Evolutionary conservation across 2,888 invertebrate genomes (phyloP).

Genomic region (Volucella inanis): DNA sequence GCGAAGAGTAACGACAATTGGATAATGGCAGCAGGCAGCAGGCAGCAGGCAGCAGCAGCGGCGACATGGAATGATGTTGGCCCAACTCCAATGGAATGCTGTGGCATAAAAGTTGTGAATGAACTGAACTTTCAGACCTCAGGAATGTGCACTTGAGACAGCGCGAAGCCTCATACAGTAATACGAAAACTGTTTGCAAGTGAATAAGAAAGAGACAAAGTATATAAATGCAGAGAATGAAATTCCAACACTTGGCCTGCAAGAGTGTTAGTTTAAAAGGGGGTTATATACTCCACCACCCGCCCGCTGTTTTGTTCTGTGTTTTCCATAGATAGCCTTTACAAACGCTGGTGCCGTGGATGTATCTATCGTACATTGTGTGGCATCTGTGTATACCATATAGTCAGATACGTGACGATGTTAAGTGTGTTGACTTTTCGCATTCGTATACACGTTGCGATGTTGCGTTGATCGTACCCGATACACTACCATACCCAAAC

Average conservation of each 20-base stretch:
- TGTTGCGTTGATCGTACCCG: not conserved
- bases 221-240: slow-evolving; percentile 41
- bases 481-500: not conserved
- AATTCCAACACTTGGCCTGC: slow-evolving; percentile 48
- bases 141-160: slow-evolving; percentile 81
- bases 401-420: slow-evolving; percentile 26
- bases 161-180: slow-evolving; percentile 77
- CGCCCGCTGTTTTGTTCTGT: not conserved
- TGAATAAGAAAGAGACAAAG: slow-evolving; percentile 57
- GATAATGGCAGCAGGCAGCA: slow-evolving; percentile 31
- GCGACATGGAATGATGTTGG: slow-evolving; percentile 47
- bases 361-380: not conserved
- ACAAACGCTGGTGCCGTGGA: too few species aligned
- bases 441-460: slow-evolving; percentile 30
- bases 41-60: slow-evolving; percentile 1
- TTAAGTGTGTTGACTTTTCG: slow-evolving; percentile 52
- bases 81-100: slow-evolving; percentile 68
- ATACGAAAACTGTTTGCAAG: slow-evolving; percentile 56
- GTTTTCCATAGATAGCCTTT: too few species aligned
- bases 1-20: slow-evolving; percentile 22
- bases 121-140: slow-evolving; percentile 81
- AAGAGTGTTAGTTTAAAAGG: slow-evolving; percentile 37
- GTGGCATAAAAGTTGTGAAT: slow-evolving; percentile 81
- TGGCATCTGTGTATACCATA: slow-evolving; percentile 31
- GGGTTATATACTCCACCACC: not conserved